Evolutionary conservation across 2,888 invertebrate species (phyloP).

Genomic region (Crematogaster levior): DNA sequence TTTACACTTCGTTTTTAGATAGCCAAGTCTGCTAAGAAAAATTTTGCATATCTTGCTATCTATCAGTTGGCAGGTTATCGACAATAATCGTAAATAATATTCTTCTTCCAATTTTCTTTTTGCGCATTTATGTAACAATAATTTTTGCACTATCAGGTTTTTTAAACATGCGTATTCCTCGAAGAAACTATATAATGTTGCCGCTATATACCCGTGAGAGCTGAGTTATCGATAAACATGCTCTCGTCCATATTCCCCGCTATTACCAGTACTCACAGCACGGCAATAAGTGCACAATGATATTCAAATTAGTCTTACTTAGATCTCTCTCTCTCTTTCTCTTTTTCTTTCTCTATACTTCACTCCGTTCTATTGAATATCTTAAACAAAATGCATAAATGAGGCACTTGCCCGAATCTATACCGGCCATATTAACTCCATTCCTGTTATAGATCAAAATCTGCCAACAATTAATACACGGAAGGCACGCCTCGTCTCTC

Average conservation of each 20-base stretch:
- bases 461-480: conserved; percentile 84
- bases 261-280: conserved; percentile 75
- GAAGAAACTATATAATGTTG: conserved; percentile 61
- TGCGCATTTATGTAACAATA: not conserved
- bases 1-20: not conserved
- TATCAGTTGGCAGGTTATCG: not conserved
- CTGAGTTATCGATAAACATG: conserved; percentile 50
- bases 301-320: conserved; percentile 77
- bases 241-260: conserved; percentile 48
- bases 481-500: conserved; percentile 85
- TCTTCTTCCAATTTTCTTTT: not conserved
- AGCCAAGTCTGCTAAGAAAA: not conserved
- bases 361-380: conserved; percentile 63
- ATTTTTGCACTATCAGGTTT: not conserved
- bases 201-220: conserved; percentile 4
- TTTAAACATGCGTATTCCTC: conserved; percentile 52
- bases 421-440: conserved; percentile 67
- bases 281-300: conserved; percentile 77
- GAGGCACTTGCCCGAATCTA: conserved; percentile 82
- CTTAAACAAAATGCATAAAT: conserved; percentile 78
- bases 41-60: not conserved
- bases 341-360: conserved; percentile 58
- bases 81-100: not conserved
- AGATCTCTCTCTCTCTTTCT: conserved; percentile 68
- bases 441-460: conserved; percentile 78